phyloP scores from a whole-genome alignment of 2,113 vertebrate genomes.

The Microtus oregoni region DNA sequence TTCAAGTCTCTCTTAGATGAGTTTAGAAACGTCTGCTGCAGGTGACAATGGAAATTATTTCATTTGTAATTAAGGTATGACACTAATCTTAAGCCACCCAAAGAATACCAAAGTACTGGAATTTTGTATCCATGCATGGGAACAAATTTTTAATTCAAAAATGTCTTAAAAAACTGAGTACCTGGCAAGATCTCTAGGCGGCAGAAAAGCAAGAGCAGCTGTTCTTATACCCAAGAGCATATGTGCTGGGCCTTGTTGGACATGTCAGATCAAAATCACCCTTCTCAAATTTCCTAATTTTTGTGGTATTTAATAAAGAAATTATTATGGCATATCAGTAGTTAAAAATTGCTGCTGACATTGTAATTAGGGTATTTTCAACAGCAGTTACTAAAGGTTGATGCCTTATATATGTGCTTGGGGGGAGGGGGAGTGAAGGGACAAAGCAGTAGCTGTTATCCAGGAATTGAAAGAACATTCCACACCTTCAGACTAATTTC shows the following conservation, averaged over 20 bases:
- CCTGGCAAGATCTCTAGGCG: neutral
- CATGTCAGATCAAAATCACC: neutral
- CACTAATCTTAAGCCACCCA: conserved; percentile 70
- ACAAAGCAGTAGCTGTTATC: neutral
- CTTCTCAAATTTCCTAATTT: neutral
- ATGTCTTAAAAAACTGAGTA: neutral
- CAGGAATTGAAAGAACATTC: conserved; percentile 7
- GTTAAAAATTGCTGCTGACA: neutral
- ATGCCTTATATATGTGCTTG: conserved; percentile 42
- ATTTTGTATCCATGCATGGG: neutral
- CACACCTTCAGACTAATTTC: neutral
- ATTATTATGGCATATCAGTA: neutral
- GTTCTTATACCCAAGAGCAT: neutral
- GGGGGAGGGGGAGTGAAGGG: neutral
- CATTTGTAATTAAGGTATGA: conserved; percentile 76
- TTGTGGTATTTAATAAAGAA: neutral
- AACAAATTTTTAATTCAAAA: conserved; percentile 46
- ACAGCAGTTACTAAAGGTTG: conserved; percentile 5
- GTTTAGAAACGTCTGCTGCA: conserved; percentile 79
- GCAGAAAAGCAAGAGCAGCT: neutral
- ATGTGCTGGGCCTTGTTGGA: neutral
- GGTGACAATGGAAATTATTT: conserved; percentile 69
- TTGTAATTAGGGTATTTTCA: conserved; percentile 36
- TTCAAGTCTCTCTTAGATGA: conserved; percentile 82
- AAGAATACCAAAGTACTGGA: conserved; percentile 56